phyloP scores from a whole-genome alignment of 2,797 vertebrate genomes.

The Amphiprion clarkii region DNA sequence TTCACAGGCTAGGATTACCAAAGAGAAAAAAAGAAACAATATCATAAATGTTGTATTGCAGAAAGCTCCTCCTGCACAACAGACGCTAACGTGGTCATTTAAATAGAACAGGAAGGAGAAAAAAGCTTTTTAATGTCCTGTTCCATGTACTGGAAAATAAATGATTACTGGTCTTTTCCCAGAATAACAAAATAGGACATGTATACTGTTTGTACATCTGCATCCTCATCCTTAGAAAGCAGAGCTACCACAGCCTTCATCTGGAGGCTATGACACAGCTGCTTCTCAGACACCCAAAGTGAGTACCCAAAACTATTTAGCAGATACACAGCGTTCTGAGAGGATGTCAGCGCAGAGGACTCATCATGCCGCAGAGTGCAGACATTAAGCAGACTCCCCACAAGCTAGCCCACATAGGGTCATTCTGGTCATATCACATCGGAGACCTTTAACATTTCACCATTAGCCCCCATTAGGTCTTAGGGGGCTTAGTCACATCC shows the following conservation, averaged over 20 bases:
- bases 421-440: conserved; percentile 64
- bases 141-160: conserved; percentile 34
- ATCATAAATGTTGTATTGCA: conserved; percentile 34
- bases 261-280: conserved; percentile 47
- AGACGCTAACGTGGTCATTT: conserved; percentile 35
- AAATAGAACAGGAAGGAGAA: conserved; percentile 42
- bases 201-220: conserved; percentile 16
- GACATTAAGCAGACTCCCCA: conserved; percentile 50
- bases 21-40: conserved; percentile 58
- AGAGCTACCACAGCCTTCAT: conserved; percentile 58
- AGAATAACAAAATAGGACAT: conserved; percentile 24
- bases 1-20: conserved; percentile 75
- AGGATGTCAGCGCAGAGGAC: conserved; percentile 46
- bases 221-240: conserved; percentile 76
- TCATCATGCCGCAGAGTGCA: conserved; percentile 46
- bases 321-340: conserved; percentile 53
- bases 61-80: conserved; percentile 55
- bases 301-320: conserved; percentile 59
- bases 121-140: conserved; percentile 28
- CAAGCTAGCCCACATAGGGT: conserved; percentile 49
- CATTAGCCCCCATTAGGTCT: conserved; percentile 60
- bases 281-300: conserved; percentile 47
- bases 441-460: conserved; percentile 66
- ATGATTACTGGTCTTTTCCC: conserved; percentile 21
- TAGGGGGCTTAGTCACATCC: conserved; percentile 58